Evolutionary conservation across 2,113 vertebrate species (phyloP), one percentile per base, ranked within the genome.

Genomic region (Neofelis nebulosa): DNA sequence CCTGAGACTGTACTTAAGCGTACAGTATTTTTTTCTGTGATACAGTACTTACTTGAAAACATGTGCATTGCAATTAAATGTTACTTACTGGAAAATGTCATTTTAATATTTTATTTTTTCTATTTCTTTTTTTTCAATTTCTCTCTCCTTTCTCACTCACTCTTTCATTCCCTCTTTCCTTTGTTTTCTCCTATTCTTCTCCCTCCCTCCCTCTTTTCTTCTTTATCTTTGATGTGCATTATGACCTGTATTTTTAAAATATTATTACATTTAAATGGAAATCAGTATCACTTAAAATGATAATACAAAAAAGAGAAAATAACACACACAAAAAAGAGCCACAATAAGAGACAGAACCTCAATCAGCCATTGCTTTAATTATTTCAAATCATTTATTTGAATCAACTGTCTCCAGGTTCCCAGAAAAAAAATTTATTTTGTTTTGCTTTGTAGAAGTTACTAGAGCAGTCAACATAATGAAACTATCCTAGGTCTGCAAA

Each of bases 1-100:
- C 76, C 91, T 65, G 61, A 96, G 88, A 91, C 96, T 95, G 61
- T 94, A 89, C 93, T 78, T 96, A 98, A 97, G 45, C 63, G 94
- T 80, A 97, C 3, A 0, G 11, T 96, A 73, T 57, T 71, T 52
- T 93, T 95, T 95, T 71, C 95, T 91, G 90, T 94, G 84, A 66
- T 79, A 27, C 5, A 89, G 50, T 85, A 85, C 55, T 86, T 95
- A 83, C 96, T 90, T 16, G 69, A 78, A 97, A 97, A 90, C 31
- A 94, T 69, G 63, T 69, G 55, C 66, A 63, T 55, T 48, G 41
- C 81, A 94, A 95, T 94, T 93, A 94, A 94, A 82, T 63, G 41
- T 66, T 94, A 96, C 45, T 96, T 83, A 83, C 78, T 80, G 29
- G 9, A 89, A 48, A 94, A 94, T 76, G 55, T 31, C 10, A 80